Evolutionary conservation across 2,113 vertebrate genomes (phyloP).

Genomic region (Platanista minor): DNA sequence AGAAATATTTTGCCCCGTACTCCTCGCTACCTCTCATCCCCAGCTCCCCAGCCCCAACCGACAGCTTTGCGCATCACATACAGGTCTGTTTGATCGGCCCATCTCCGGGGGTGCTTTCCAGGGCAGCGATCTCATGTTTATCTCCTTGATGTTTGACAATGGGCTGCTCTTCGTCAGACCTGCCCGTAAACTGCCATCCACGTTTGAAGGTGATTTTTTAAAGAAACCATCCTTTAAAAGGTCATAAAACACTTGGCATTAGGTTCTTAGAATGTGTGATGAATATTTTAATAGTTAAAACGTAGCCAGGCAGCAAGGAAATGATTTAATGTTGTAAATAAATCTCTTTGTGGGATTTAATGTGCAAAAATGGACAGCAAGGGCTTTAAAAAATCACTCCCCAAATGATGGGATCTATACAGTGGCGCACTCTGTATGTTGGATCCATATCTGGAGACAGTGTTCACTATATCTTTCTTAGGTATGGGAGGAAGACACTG

Average conservation of each 20-base stretch:
- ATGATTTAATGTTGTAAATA: conserved; percentile 84
- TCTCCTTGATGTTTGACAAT: conserved; percentile 63
- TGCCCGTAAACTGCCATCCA: conserved; percentile 62
- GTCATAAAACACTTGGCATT: conserved; percentile 79
- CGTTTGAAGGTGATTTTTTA: conserved; percentile 75
- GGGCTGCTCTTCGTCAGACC: conserved; percentile 55
- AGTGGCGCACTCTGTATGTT: conserved; percentile 46
- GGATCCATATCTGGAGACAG: conserved; percentile 70
- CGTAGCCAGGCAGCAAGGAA: conserved; percentile 79
- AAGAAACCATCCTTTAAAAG: conserved; percentile 78
- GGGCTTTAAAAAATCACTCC: conserved; percentile 77
- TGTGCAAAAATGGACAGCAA: conserved; percentile 85
- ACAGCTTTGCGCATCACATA: background rate
- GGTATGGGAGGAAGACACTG: conserved; percentile 44
- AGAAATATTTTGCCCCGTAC: background rate
- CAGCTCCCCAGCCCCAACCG: background rate
- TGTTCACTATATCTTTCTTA: conserved; percentile 56
- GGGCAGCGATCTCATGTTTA: conserved; percentile 39
- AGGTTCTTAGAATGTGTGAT: conserved; percentile 83
- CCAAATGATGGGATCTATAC: conserved; percentile 72
- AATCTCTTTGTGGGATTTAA: conserved; percentile 86
- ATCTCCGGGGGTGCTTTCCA: conserved; percentile 24
- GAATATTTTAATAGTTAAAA: conserved; percentile 92
- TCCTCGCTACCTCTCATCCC: background rate
- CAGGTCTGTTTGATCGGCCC: conserved; percentile 20